Percentiles rank a stretch among this genome's conserved stretches.
Conservation (phyloP, 2,888 invertebrate species). For the Rutpela maculata region DNA sequence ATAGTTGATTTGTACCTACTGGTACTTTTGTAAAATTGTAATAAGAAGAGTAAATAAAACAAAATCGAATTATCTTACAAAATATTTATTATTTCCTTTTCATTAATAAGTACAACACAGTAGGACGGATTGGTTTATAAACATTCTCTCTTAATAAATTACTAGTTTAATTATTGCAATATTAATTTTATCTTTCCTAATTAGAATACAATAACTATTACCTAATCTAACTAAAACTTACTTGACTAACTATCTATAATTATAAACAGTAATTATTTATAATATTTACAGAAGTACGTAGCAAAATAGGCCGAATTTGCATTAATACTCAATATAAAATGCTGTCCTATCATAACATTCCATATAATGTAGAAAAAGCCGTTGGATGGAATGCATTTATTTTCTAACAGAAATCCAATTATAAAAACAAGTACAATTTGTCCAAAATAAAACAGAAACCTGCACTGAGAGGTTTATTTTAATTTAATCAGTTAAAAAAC, state of each 20-base stretch:
- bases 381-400: conserved; percentile 7
- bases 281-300: conserved; percentile 30
- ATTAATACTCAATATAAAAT: conserved; percentile 26
- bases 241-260: conserved; percentile 17
- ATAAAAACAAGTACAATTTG: neutral
- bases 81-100: conserved; percentile 50
- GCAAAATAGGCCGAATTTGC: conserved; percentile 27
- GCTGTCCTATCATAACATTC: conserved; percentile 20
- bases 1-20: too few relatives aligned
- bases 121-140: conserved; percentile 66
- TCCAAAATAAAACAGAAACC: neutral
- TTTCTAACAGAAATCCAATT: neutral
- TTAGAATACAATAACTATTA: conserved; percentile 20
- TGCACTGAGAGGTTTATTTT: neutral
- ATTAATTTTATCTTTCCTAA: conserved; percentile 26
- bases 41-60: conserved; percentile 27
- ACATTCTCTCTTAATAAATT: conserved; percentile 37
- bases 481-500: neutral
- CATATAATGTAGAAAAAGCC: neutral
- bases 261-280: conserved; percentile 30
- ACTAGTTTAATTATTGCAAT: conserved; percentile 43
- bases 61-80: conserved; percentile 43
- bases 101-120: conserved; percentile 46
- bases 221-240: conserved; percentile 19
- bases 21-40: too few relatives aligned